phyloP scores from a whole-genome alignment of 2,113 vertebrate genomes.

The Sceloporus tristichus region DNA sequence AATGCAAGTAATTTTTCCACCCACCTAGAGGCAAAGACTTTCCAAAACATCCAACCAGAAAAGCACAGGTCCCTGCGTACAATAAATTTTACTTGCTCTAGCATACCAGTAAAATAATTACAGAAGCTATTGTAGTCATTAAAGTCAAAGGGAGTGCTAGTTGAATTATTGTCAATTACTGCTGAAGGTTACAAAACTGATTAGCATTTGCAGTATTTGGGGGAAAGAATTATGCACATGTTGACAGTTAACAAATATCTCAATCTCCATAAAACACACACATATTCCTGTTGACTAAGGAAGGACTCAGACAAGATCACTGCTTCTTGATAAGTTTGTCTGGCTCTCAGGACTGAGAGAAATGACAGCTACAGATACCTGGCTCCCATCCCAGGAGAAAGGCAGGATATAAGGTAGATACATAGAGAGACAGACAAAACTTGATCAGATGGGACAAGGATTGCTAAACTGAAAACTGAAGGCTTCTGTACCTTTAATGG shows the following conservation, averaged over 20 bases:
- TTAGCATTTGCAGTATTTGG: conserved; percentile 47
- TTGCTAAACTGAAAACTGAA: too few species aligned
- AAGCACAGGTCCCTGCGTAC: not conserved
- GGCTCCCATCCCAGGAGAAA: too few species aligned
- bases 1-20: conserved; percentile 34
- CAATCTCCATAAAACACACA: conserved; percentile 42
- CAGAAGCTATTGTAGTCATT: conserved; percentile 46
- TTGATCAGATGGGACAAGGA: too few species aligned
- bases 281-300: conserved; percentile 9
- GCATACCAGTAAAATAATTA: conserved; percentile 49
- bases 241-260: conserved; percentile 36
- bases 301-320: conserved; percentile 8
- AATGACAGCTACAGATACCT: conserved; percentile 7
- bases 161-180: conserved; percentile 48
- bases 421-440: too few species aligned
- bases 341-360: conserved; percentile 21
- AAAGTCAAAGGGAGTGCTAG: conserved; percentile 34
- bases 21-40: conserved; percentile 22
- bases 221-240: conserved; percentile 23
- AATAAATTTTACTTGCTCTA: conserved; percentile 27
- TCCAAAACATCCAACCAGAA: conserved; percentile 10
- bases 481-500: too few species aligned
- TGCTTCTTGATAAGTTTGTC: not conserved
- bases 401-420: too few species aligned
- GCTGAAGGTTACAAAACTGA: conserved; percentile 45